Base-by-base conservation (phyloP, 2,888 invertebrate genomes). In the Tetanocera ferruginea region DNA sequence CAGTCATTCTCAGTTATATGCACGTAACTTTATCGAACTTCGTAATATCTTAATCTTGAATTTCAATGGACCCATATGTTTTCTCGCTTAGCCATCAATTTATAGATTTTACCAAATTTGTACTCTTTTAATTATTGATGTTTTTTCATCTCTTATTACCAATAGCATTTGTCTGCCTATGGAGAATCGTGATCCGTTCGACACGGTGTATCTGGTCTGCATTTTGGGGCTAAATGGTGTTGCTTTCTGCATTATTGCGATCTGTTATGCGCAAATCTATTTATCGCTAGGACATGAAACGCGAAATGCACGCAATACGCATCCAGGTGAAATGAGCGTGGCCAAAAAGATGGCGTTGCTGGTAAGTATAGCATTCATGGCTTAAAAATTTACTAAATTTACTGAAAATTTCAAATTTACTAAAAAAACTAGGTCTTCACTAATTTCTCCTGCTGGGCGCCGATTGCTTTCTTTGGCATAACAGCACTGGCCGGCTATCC, bases 321-420 rank as follows among this genome's bases (percentile, higher is more conserved):
- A 88, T 34, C 90, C 93, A 85, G 90, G 95, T 83, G 93, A 94
- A 91, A 90, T 94, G 88, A 93, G 94, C 0, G 94, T 97, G 28
- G 97, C 97, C 43, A 96, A 96, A 87, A 94, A 96, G 86, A 97
- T 97, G 96, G 95, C 96, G 0, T 90, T 97, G n/a, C 91, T 98
- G 52, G 94, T 96, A 71, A 84, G 82, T 79, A 9, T 25, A 37
- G 34, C 11, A 2, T 34, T 9, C 1, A 5, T 17, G n/a, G 17
- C 1, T 19, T 19, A 19, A 6, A 23, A 0, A 55, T 8, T 55
- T 55, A 55, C 19, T 8, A 9, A 49, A 49, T 49, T 55, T 19
- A 5, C 23, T 57, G 19, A n/a, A 19, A 57, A 57, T 57, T 57
- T 6, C n/a, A 34, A 6, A n/a, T 66, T 14, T 31, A 57, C 8